Conservation (phyloP, 2,797 vertebrate genomes). For the Menidia menidia region DNA sequence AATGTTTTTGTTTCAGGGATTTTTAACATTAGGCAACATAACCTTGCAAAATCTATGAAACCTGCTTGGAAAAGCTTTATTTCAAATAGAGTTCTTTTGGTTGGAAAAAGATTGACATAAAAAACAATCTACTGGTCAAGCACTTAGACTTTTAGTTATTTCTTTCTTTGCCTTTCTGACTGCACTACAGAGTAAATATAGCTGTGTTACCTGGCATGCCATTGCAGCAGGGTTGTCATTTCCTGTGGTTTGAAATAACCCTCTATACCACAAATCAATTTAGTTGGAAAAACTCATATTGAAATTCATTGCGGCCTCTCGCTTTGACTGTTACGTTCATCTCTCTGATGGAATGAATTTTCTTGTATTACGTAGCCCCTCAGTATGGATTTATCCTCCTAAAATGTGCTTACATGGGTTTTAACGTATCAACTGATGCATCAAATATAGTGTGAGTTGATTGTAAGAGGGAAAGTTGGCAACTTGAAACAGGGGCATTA, state of each 20-base stretch:
- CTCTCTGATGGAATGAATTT: no score
- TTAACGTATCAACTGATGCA: not conserved
- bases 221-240: not conserved
- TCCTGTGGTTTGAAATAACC: not conserved
- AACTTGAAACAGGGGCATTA: not conserved
- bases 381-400: not conserved
- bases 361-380: no score
- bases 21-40: not conserved
- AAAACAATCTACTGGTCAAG: not conserved
- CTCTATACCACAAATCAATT: no score
- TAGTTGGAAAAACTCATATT: not conserved
- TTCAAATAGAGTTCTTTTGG: no score
- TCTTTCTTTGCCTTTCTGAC: not conserved
- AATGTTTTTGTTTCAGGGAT: not conserved
- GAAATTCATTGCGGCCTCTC: not conserved
- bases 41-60: not conserved
- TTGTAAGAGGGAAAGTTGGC: not conserved
- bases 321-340: not conserved
- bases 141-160: not conserved
- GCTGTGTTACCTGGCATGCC: not conserved
- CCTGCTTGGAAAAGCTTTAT: not conserved
- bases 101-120: not conserved
- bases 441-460: not conserved
- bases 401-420: not conserved
- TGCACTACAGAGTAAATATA: not conserved